Evolutionary conservation across 2,888 invertebrate genomes (phyloP).

Genomic region (Cheilosia variabilis): DNA sequence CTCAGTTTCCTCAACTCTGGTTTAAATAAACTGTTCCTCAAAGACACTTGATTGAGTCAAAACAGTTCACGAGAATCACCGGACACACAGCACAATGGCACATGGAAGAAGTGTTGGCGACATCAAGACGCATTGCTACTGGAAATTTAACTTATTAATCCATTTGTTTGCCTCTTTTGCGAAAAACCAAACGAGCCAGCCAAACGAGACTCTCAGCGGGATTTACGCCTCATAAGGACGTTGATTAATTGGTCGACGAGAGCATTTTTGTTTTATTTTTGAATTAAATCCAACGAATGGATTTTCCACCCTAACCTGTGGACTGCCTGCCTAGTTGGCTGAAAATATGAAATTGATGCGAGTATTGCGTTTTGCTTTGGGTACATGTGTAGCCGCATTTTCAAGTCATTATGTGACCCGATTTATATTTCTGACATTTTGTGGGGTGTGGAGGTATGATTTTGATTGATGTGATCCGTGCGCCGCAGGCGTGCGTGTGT

Average conservation of each 20-base stretch:
- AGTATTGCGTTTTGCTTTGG: slow-evolving; percentile 60
- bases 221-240: slow-evolving; percentile 74
- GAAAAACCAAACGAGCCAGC: slow-evolving; percentile 50
- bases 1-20: too few relatives aligned
- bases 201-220: slow-evolving; percentile 72
- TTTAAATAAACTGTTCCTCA: too few relatives aligned
- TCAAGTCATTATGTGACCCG: slow-evolving; percentile 63
- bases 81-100: slow-evolving; percentile 3
- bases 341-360: slow-evolving; percentile 60
- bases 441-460: slow-evolving; percentile 17
- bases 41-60: too few relatives aligned
- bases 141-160: slow-evolving; percentile 61
- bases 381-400: slow-evolving; percentile 24
- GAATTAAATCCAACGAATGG: slow-evolving; percentile 42
- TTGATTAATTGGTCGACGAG: slow-evolving; percentile 68
- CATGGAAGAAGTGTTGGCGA: slow-evolving; percentile 58
- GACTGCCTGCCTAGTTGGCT: too few relatives aligned
- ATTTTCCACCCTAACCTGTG: slow-evolving; percentile 23
- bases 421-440: slow-evolving; percentile 54
- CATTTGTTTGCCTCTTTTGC: slow-evolving; percentile 12
- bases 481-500: slow-evolving; percentile 47
- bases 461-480: slow-evolving; percentile 69
- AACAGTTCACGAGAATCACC: slow-evolving; percentile 46
- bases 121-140: slow-evolving; percentile 71
- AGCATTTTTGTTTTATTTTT: slow-evolving; percentile 57